Percentiles rank a stretch among this genome's conserved stretches.
Conservation (phyloP, 2,888 invertebrate species). For the Tubulanus polymorphus region DNA sequence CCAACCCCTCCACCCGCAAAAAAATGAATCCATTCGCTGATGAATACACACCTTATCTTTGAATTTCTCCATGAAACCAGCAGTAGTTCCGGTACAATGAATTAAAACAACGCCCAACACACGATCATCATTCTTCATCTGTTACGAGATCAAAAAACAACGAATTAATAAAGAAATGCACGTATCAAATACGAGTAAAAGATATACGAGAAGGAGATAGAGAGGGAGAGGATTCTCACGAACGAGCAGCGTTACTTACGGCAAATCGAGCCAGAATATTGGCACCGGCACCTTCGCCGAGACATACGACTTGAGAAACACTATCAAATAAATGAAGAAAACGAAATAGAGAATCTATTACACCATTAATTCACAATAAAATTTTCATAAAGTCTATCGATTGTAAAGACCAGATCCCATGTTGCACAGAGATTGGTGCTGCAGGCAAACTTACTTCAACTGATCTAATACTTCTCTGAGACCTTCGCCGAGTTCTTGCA, state of each 20-base stretch:
- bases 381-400: too few relatives aligned
- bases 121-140: slow-evolving; percentile 71
- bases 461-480: slow-evolving; percentile 76
- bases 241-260: slow-evolving; percentile 37
- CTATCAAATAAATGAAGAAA: slow-evolving; percentile 32
- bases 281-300: slow-evolving; percentile 85
- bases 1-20: too few relatives aligned
- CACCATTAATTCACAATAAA: neutral
- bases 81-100: slow-evolving; percentile 82
- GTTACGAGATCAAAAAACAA: slow-evolving; percentile 20
- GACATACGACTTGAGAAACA: slow-evolving; percentile 76
- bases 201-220: too few relatives aligned
- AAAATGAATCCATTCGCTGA: too few relatives aligned
- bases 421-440: neutral
- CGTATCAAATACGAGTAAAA: too few relatives aligned
- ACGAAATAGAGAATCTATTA: too few relatives aligned
- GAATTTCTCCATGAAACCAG: slow-evolving; percentile 80
- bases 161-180: neutral
- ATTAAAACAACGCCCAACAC: slow-evolving; percentile 77
- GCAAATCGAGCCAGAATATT: slow-evolving; percentile 82
- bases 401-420: neutral
- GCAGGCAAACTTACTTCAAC: slow-evolving; percentile 59
- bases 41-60: slow-evolving; percentile 65
- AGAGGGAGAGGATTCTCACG: too few relatives aligned
- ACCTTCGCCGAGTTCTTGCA: slow-evolving; percentile 78